Conservation (phyloP, 2,113 vertebrate species). For the Bubo bubo region DNA sequence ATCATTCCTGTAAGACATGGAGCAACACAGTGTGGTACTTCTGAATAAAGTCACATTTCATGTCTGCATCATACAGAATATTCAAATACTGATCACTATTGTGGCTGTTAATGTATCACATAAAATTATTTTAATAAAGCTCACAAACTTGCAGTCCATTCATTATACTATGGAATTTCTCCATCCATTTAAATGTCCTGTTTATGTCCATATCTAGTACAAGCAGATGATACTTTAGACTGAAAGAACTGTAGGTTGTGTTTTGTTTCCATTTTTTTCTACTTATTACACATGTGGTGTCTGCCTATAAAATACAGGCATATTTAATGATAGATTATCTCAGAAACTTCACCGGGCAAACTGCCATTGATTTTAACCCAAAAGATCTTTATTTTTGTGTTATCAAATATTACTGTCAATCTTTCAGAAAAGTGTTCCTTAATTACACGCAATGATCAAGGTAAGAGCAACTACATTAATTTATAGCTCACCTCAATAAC, state of each 20-base stretch:
- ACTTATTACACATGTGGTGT: background rate
- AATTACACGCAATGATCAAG: background rate
- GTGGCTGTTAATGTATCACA: background rate
- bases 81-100: background rate
- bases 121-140: background rate
- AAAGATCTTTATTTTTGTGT: background rate
- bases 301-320: background rate
- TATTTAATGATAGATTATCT: background rate
- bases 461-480: background rate
- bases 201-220: background rate
- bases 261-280: background rate
- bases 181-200: background rate
- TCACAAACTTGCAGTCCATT: background rate
- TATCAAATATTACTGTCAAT: background rate
- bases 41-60: background rate
- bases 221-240: background rate
- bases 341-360: background rate
- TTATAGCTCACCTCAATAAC: background rate
- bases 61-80: background rate
- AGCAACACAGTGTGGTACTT: background rate
- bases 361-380: background rate
- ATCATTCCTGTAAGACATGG: background rate
- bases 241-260: background rate
- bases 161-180: background rate
- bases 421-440: background rate